These are phyloP conservation scores for Entelurus aequoreus DNA, from an alignment of 2,113 vertebrate genomes.

Conservation along the genomic window DNA sequence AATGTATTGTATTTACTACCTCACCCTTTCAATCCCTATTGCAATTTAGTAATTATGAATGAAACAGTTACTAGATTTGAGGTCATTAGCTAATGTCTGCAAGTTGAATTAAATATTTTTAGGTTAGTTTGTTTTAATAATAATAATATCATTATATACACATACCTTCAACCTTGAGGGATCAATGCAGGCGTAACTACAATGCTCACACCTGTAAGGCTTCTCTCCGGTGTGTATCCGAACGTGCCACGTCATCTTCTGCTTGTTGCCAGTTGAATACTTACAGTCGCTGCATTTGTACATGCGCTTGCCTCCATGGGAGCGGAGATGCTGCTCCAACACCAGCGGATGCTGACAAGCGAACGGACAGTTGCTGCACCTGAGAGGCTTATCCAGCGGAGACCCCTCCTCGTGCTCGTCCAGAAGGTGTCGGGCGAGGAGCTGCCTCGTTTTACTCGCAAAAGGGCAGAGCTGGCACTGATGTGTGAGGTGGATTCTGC, in stretches of 20 bases:
- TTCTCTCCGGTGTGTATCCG: conserved; percentile 95
- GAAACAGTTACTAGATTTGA: no score
- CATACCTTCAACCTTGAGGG: conserved; percentile 90
- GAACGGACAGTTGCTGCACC: conserved; percentile 83
- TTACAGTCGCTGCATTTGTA: conserved; percentile 91
- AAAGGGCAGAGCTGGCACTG: conserved; percentile 82
- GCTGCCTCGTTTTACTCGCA: conserved; percentile 76
- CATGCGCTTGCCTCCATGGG: conserved; percentile 82
- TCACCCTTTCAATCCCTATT: no score
- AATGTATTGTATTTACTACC: no score
- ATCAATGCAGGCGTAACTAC: conserved; percentile 85
- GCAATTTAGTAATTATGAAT: no score
- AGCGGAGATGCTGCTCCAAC: conserved; percentile 89
- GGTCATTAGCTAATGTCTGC: no score
- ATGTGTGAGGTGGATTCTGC: conserved; percentile 76
- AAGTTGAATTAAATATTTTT: no score
- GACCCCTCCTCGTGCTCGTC: conserved; percentile 75
- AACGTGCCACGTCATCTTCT: conserved; percentile 97
- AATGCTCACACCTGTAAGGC: conserved; percentile 89
- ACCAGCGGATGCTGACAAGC: conserved; percentile 83
- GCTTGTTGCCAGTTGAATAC: conserved; percentile 88
- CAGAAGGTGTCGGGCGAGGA: conserved; percentile 81
- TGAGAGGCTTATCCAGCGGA: conserved; percentile 67
- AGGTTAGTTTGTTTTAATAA: background rate
- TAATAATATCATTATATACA: background rate